Evolutionary conservation across 2,888 invertebrate species (phyloP), one percentile per base, ranked within the genome.

Genomic region (Rhagophthalmus giganteus): DNA sequence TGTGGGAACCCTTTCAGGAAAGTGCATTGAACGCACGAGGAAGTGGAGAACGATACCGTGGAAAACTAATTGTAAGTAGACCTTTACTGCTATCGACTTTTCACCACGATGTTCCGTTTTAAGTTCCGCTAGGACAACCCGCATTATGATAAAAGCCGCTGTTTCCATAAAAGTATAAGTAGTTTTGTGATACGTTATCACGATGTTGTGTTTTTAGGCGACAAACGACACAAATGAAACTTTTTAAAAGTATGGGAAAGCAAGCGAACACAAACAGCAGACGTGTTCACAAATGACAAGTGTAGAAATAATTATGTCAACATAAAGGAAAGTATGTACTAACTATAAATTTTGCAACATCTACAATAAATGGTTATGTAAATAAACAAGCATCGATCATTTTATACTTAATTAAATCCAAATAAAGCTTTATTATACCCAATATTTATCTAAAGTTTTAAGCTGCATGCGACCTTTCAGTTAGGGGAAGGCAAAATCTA

Each of bases 11-110:
- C 50, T 45, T 38, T 26, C 50, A 50, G 65, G 58, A 34, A 46
- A 25, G 55, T 31, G 34, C 68, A 52, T 67, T 67, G 68, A 68
- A 68, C 60, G 58, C 57, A 57, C 55, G 53, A 69, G 67, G 68
- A 69, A 67, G 65, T 63, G 58, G 64, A 57, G 60, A 60, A 34
- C 37, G 66, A 64, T 62, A 66, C 60, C 65, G 59, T 59, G 63
- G 60, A 63, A 63, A 65, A 63, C 61, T 60, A 54, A 57, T 59
- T 60, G 31, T 54, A 3, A 7, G 34, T 34, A 24, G 24, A 59
- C 55, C 55, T 25, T 42, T 33, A 28, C 10, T 25, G 13, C 55
- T 58, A 54, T 56, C 53, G 54, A 51, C 54, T 49, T 54, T 35
- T 51, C 58, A 55, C 55, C 52, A 40, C 49, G 56, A 58, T 54